phyloP scores from a whole-genome alignment of 2,797 vertebrate species.

The Argyrosomus regius region DNA sequence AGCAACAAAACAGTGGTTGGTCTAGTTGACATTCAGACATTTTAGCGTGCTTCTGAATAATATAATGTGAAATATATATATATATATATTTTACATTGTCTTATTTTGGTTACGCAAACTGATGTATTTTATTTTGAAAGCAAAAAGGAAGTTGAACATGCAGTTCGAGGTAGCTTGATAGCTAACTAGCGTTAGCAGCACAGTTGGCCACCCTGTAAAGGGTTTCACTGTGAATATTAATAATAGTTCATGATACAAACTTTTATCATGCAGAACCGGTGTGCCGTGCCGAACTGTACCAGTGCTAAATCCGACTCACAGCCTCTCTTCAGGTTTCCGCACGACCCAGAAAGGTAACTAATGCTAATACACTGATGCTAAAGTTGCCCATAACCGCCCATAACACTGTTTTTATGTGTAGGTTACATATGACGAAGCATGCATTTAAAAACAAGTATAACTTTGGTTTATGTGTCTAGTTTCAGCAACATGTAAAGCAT shows the following conservation, averaged over 20 bases:
- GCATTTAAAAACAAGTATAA: not conserved
- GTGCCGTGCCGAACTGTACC: slow-evolving; percentile 83
- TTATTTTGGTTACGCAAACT: not conserved
- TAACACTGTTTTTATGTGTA: not conserved
- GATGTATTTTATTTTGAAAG: slow-evolving; percentile 61
- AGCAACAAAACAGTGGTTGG: not conserved
- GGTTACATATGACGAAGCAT: not conserved
- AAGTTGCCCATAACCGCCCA: not conserved
- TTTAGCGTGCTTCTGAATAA: no score
- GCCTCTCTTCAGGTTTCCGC: slow-evolving; percentile 88
- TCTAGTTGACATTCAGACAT: no score
- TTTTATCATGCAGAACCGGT: slow-evolving; percentile 83
- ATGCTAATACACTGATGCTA: slow-evolving; percentile 35
- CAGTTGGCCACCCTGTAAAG: not conserved
- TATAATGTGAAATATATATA: not conserved
- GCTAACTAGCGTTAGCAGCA: slow-evolving; percentile 25
- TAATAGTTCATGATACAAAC: not conserved
- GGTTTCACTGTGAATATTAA: not conserved
- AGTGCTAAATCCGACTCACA: slow-evolving; percentile 72
- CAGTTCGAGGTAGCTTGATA: accelerated
- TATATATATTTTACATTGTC: accelerated
- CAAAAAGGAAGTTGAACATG: not conserved
- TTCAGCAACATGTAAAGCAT: not conserved
- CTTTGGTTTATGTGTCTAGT: accelerated
- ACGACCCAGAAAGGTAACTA: slow-evolving; percentile 83